Evolutionary conservation across 2,888 invertebrate species (phyloP), one percentile per base, ranked within the genome.

Genomic region (Erannis defoliaria): DNA sequence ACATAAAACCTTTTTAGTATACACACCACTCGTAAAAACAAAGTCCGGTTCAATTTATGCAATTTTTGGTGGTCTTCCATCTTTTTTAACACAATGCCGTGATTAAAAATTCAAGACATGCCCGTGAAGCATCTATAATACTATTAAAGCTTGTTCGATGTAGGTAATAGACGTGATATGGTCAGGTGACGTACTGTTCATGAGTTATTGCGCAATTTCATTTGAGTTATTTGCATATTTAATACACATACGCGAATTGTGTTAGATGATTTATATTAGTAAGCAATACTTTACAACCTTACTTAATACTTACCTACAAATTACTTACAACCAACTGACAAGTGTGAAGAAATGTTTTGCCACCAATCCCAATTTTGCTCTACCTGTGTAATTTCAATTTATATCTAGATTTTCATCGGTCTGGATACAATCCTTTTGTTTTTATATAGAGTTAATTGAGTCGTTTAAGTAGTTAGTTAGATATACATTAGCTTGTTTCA

Each of bases 91-190:
- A 62, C 62, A 62, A 62, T 56, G 16, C 35, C 45, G 26, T 16
- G 12, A 42, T 53, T 53, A 53, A 35, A 48, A 29, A 62, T 62
- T 62, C 62, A 48, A 46, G 35, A 23, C 62, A 56, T 40, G 55
- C 6, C 40, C 33, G 23, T 48, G 33, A 62, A 56, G 35, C 42
- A 37, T 55, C 55, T 55, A 55, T 23, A 33, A 12, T 45, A 61
- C 55, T 51, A 55, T 45, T 38, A 51, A 55, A 50, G 55, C 55
- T 51, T 61, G 61, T 61, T 55, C 50, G 55, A 50, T 61, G 61
- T 61, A 61, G 61, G 61, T 61, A 61, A 51, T 61, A 46, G 50
- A 55, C 14, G 23, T 45, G 50, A 61, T 61, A 40, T 51, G 55
- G 55, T 14, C 45, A 19, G 14, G 31, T 60, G 61, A 61, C 55